Evolutionary conservation across 1,140 invertebrate genomes (phyloP).

Genomic region (Plectrocnemia conspersa): DNA sequence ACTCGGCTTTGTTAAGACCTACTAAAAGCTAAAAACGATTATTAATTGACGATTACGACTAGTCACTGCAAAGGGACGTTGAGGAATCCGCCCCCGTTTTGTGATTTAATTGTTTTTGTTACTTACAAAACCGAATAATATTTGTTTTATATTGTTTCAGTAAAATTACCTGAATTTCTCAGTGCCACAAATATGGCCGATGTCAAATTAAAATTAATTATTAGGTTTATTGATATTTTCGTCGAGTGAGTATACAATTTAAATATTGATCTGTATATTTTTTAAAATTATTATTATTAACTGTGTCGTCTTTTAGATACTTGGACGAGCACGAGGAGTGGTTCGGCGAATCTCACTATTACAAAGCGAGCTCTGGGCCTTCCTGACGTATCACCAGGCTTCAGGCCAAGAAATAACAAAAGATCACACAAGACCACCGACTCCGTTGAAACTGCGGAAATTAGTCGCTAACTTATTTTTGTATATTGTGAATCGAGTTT

Average conservation of each 20-base stretch:
- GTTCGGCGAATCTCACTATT: conserved; percentile 48
- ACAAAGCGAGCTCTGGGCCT: conserved; percentile 41
- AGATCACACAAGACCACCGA: too few species aligned
- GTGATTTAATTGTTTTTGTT: too few species aligned
- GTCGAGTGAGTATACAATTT: conserved; percentile 45
- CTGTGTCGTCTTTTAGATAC: conserved; percentile 37
- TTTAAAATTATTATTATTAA: conserved; percentile 5
- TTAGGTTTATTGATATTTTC: conserved; percentile 49
- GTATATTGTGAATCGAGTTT: too few species aligned
- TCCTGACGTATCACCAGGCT: conserved; percentile 37
- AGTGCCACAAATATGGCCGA: conserved; percentile 49
- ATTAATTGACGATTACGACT: too few species aligned
- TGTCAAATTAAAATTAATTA: conserved; percentile 45
- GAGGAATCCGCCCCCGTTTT: too few species aligned
- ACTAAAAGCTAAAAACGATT: too few species aligned
- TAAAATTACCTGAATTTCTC: conserved; percentile 47
- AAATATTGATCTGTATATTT: conserved; percentile 9
- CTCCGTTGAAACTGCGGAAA: too few species aligned
- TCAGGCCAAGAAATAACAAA: conserved; percentile 27
- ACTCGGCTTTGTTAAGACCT: neutral
- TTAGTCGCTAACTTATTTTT: too few species aligned
- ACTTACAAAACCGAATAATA: too few species aligned
- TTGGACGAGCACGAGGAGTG: conserved; percentile 49
- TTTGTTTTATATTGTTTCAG: conserved; percentile 38
- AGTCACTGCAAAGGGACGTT: too few species aligned